Evolutionary conservation across 2,113 vertebrate genomes (phyloP).

Genomic region (Tenrec ecaudatus): DNA sequence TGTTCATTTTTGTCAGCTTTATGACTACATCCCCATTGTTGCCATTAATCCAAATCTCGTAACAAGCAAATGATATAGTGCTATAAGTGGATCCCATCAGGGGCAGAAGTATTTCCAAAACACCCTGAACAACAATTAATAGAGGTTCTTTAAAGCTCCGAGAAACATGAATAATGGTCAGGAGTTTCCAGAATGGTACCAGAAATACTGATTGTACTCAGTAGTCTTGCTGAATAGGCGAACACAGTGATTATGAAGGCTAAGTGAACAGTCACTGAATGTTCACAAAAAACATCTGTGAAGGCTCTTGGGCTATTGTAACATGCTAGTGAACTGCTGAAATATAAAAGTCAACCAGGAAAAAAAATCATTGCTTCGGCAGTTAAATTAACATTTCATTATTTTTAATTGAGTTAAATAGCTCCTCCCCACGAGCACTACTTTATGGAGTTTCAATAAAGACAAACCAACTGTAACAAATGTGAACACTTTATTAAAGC

Average conservation of each 20-base stretch:
- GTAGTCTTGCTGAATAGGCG: not conserved
- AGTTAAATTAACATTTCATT: constrained; percentile 82
- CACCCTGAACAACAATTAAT: not conserved
- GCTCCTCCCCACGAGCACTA: constrained; percentile 65
- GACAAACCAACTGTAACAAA: constrained; percentile 76
- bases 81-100: not conserved
- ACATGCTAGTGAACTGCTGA: constrained; percentile 69
- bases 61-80: not conserved
- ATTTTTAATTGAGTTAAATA: constrained; percentile 82
- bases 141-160: not conserved
- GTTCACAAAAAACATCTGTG: not conserved
- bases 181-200: too few relatives aligned
- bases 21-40: not conserved
- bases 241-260: not conserved
- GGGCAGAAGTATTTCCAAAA: not conserved
- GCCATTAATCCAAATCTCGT: not conserved
- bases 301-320: not conserved
- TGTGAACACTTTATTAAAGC: constrained; percentile 78
- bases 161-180: not conserved
- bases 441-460: constrained; percentile 79
- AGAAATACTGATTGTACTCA: not conserved
- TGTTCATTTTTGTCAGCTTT: not conserved
- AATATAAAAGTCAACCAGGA: constrained; percentile 76
- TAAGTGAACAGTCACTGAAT: not conserved
- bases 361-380: constrained; percentile 74